Percentiles rank a stretch among this genome's conserved stretches.
phyloP scores from a whole-genome alignment of 2,888 invertebrate species.

The Minunthozetes semirufus region DNA sequence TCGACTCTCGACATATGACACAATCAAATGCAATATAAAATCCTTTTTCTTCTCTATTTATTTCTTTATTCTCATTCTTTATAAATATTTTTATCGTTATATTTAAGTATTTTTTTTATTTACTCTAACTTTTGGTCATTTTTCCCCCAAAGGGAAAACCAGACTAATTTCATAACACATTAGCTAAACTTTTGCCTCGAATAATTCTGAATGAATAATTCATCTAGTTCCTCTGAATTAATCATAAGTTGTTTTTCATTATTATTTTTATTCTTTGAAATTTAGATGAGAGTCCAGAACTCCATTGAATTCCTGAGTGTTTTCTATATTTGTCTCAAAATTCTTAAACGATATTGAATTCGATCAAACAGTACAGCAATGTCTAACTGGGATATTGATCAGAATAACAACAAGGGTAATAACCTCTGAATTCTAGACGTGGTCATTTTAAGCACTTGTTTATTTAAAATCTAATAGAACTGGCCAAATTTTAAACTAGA shows the following conservation, averaged over 20 bases:
- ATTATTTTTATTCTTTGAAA: neutral
- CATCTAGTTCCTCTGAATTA: conserved; percentile 1
- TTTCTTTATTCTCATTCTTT: neutral
- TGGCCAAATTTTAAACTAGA: too few relatives aligned
- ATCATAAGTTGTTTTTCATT: neutral
- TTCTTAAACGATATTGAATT: too few relatives aligned
- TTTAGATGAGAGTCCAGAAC: neutral
- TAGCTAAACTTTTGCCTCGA: neutral
- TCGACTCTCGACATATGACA: neutral
- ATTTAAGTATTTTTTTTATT: neutral
- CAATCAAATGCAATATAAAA: neutral
- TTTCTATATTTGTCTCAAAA: too few relatives aligned
- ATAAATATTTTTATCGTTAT: neutral
- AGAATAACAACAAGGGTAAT: too few relatives aligned
- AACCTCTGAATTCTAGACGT: too few relatives aligned
- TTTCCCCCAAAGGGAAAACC: neutral
- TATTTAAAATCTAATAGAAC: too few relatives aligned
- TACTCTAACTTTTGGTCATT: neutral
- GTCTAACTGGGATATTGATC: too few relatives aligned
- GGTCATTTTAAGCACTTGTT: too few relatives aligned
- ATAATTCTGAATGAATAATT: conserved; percentile 22
- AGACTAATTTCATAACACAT: conserved; percentile 21
- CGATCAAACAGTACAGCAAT: too few relatives aligned
- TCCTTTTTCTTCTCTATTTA: too few relatives aligned
- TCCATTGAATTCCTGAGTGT: too few relatives aligned